Evolutionary conservation across 2,797 vertebrate genomes (phyloP), one percentile per base, ranked within the genome.

Genomic region (Centroberyx gerrardi): DNA sequence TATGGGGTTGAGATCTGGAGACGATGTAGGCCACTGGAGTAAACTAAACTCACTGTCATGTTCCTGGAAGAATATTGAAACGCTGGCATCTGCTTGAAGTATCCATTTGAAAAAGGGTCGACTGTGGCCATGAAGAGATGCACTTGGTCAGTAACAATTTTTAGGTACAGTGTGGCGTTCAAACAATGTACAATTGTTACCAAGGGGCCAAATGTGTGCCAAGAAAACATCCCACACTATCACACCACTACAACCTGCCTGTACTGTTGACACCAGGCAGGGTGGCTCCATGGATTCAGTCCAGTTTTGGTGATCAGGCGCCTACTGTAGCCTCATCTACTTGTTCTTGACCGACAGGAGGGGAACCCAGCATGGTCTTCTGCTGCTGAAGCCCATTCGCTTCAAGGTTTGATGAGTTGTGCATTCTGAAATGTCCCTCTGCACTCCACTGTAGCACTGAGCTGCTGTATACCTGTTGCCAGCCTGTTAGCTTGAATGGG

Each of bases 111-210:
- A 68, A 58, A 27, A 36, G 15, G 14, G 9, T 29, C 22, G 18
- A 28, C 4, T 48, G 42, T 15, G 44, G 14, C 44, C 44, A 46
- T 5, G 14, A 62, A 48, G 8, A 2, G 3, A 48, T 49, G 10
- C 1, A 4, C 17, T 49, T 28, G 12, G 12, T 52, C n/a, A 12
- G 15, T 14, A 46, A 14, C 44, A 8, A 9, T 64, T 27, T 36
- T 59, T 17, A n/a, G 44, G 53, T 49, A 22, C 13, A 44, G 49
- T 65, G 71, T 48, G 28, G 9, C 36, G 33, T 61, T 66, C 49
- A 53, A 59, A 42, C 44, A 38, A 52, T 7, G 15, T 38, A 48
- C 29, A 36, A 18, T 9, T 51, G 65, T 13, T 46, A 46, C 44
- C 14, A 46, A 46, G 44, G 5, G 14, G 44, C 44, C 44, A 15